These are phyloP conservation scores for Polydrusus pterygomalis DNA, from an alignment of 2,888 invertebrate species.

Conservation along the genomic window DNA sequence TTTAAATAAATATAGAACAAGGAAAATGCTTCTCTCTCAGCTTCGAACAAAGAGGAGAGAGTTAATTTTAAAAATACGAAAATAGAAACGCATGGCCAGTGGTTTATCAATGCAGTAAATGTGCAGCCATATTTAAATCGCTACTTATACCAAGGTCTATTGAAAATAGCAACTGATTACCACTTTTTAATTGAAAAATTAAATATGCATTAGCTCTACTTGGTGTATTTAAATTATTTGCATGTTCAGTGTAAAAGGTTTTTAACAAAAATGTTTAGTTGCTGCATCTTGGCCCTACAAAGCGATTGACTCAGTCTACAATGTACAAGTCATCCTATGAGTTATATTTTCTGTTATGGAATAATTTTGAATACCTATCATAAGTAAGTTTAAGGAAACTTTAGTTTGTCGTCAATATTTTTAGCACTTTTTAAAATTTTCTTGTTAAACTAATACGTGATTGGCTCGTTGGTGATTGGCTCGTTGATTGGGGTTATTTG, in stretches of 20 bases:
- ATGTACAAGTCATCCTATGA: no score
- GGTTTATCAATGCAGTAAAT: slow-evolving; percentile 3
- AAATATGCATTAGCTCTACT: neutral
- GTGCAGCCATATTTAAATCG: neutral
- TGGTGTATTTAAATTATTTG: neutral
- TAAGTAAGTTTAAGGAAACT: no score
- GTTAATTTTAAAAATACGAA: slow-evolving; percentile 3
- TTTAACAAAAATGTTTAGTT: neutral
- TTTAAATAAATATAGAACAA: neutral
- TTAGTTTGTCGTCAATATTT: no score
- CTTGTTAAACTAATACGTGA: no score
- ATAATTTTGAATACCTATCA: no score
- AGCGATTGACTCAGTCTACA: no score
- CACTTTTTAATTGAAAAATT: slow-evolving; percentile 9
- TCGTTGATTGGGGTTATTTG: no score
- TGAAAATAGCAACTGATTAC: slow-evolving; percentile 17
- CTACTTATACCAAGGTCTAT: slow-evolving; percentile 13
- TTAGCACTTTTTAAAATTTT: no score
- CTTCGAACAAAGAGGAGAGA: neutral
- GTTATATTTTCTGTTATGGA: no score
- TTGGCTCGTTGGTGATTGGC: no score
- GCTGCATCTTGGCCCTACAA: no score
- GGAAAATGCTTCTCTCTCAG: neutral
- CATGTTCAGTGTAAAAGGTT: neutral
- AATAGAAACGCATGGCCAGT: slow-evolving; percentile 7